Percentiles rank a stretch among this genome's conserved stretches.
Evolutionary conservation across 2,113 vertebrate genomes (phyloP).

Genomic region (Aptenodytes patagonicus): DNA sequence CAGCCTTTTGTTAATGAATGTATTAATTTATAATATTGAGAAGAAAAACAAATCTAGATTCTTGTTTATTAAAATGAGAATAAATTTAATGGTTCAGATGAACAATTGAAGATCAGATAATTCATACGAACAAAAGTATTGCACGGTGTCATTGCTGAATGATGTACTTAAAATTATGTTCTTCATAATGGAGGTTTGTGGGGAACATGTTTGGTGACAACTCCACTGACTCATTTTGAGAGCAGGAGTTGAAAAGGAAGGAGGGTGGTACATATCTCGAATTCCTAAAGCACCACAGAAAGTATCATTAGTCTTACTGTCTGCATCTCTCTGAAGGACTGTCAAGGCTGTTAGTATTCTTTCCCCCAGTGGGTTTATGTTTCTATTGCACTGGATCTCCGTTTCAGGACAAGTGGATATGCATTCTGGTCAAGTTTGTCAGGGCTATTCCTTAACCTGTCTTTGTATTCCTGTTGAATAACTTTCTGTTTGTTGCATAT

Average conservation of each 20-base stretch:
- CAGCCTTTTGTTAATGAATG: neutral
- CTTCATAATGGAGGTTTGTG: neutral
- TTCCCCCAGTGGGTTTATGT: neutral
- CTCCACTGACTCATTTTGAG: neutral
- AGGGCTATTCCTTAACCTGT: neutral
- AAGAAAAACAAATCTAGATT: neutral
- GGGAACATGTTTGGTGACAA: neutral
- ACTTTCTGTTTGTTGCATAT: neutral
- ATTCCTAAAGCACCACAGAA: neutral
- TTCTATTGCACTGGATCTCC: neutral
- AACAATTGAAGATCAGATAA: neutral
- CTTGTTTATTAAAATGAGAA: neutral
- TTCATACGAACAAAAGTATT: neutral
- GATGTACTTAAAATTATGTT: neutral
- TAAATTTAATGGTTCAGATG: neutral
- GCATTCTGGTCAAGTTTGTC: neutral
- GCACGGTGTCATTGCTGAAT: neutral
- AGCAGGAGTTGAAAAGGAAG: neutral
- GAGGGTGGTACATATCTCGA: neutral
- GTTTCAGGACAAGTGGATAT: neutral
- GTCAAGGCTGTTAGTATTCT: neutral
- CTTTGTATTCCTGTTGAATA: neutral
- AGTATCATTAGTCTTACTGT: neutral
- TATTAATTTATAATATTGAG: neutral
- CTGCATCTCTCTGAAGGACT: neutral